Conservation (phyloP, 2,797 vertebrate species). For the Octomys mimax region DNA sequence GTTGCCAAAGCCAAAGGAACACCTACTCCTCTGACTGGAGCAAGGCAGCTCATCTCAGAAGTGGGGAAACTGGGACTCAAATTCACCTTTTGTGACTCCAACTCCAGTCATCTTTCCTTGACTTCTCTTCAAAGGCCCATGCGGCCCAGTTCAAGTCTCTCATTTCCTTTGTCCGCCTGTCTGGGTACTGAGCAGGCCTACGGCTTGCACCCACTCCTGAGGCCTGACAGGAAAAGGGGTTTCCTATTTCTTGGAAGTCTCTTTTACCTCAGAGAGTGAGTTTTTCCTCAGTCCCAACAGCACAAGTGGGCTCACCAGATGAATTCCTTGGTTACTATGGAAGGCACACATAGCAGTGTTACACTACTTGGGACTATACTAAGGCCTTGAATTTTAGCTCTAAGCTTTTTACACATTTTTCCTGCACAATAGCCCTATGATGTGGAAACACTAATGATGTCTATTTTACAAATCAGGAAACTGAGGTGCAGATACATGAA, state of each 20-base stretch:
- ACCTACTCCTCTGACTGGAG: background rate
- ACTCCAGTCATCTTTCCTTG: background rate
- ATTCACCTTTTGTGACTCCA: background rate
- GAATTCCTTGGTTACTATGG: background rate
- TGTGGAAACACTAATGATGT: background rate
- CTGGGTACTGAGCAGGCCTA: background rate
- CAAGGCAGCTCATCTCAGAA: background rate
- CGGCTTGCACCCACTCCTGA: background rate
- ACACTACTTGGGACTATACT: background rate
- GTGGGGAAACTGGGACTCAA: background rate
- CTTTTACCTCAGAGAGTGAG: background rate
- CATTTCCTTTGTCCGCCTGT: background rate
- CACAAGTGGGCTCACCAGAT: background rate
- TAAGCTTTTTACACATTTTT: background rate
- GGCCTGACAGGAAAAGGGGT: background rate
- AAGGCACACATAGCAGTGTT: background rate
- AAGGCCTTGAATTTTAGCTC: background rate
- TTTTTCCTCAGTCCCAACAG: background rate
- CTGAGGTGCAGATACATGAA: background rate
- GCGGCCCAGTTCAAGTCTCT: background rate
- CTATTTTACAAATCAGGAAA: background rate
- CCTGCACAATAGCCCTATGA: background rate
- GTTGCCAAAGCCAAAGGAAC: background rate
- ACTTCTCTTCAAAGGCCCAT: background rate
- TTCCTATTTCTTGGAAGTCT: background rate